Base-by-base conservation (phyloP, 2,113 vertebrate species). In the Phoxinus phoxinus region DNA sequence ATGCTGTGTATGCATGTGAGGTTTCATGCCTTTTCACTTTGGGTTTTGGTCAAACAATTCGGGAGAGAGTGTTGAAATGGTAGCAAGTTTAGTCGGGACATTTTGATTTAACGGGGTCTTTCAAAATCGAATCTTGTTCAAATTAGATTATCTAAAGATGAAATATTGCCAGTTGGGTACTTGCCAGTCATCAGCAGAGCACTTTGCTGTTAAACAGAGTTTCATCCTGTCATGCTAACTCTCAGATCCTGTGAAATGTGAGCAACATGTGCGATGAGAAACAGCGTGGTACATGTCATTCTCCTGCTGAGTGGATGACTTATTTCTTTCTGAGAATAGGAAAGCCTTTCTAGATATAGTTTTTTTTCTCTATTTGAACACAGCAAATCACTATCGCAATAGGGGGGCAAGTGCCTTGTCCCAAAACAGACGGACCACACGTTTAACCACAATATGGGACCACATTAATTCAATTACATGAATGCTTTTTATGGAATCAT, bases 41-140 rank as follows among this genome's bases (percentile, higher is more conserved):
- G 41, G 32, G 69, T 73, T 86, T 82, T 61, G 76, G 71, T 89
- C 85, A 77, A 78, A 89, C 83, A 85, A 78, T 87, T 89, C 12
- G 37, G 63, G 72, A 46, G 63, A 89, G 84, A 88, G 84, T 73
- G 87, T n/a, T n/a, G 19, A 69, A 69, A 37, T 19, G 3, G 17
- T 25, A 0, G 71, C 21, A 25, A 25, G 41, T 46, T 46, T 46
- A 15, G 71, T 46, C 44, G 10, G 10, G 21, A 25, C 12, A 46
- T 73, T 73, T 73, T 13, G 10, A 46, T 73, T 73, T 13, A 11
- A 25, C 12, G 1, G n/a, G 37, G 23, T 71, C 19, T 71, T 71
- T 69, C 15, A 67, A 19, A 35, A 41, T 72, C 1, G 1, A 5
- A n/a, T 69, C n/a, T 44, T 71, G 67, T 23, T 41, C 9, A 71